Evolutionary conservation across 2,797 vertebrate species (phyloP), one percentile per base, ranked within the genome.

Genomic region (Melanitta fusca): DNA sequence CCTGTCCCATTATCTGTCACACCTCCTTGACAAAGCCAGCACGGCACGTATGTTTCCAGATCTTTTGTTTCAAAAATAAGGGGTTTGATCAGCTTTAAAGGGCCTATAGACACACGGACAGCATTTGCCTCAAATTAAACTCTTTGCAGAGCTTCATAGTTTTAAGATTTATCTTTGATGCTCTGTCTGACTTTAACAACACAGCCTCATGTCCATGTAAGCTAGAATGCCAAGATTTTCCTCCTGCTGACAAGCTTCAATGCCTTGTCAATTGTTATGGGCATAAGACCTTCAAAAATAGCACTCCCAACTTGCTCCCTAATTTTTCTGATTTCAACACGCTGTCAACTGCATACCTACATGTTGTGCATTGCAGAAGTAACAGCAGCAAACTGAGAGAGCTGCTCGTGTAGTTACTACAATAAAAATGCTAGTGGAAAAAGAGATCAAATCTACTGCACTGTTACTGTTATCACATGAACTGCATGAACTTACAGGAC

Each of bases 1-100:
- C 38, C 49, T 57, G 15, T 8, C 16, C 53, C 57, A 28, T 2
- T 0, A 0, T 6, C 78, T 43, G 30, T 17, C 15, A 57, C 11
- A 22, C 14, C 45, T 71, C 53, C n/a, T 41, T 20, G 30, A 32
- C 51, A 85, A 80, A 70, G 18, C 36, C n/a, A 8, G 1, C 5
- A 49, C 1, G 14, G 39, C 27, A 6, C 1, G 28, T 11, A 12
- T 9, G 13, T 8, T 80, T 45, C 56, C 60, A 62, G 27, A 57
- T 24, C 61, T 13, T 13, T 34, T 41, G 36, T 36, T 70, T 73
- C 38, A 80, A 39, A 62, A 71, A 2, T 2, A 11, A 49, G 18
- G 36, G 41, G 8, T 56, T 24, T 43, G 8, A 65, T 17, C 25
- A 75, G 49, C 28, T 56, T 24, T 68, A 28, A 47, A 65, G 43